Base-by-base conservation (phyloP, 2,888 invertebrate genomes). In the Synanthedon vespiformis region DNA sequence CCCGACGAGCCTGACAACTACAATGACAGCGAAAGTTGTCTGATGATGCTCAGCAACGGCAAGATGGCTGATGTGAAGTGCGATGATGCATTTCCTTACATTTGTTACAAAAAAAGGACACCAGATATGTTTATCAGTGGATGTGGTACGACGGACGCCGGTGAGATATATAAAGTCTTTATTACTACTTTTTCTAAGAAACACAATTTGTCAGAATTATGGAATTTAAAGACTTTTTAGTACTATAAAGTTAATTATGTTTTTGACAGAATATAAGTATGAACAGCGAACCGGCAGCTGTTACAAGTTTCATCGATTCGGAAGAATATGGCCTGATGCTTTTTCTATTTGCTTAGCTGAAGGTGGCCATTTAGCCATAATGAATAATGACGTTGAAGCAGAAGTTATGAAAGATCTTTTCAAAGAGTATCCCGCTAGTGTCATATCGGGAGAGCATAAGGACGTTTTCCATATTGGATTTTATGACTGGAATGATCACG, bases 261-360 rank as follows among this genome's bases (percentile, higher is more conserved):
- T 22, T 22, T 22, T 47, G 22, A 6, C 60, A 78, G 78, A 56
- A 34, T 79, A 79, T 54, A 50, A 2, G 0, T 41, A 64, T 0
- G 67, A 75, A 6, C 1, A 40, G 0, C 55, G 67, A 8, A 77
- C 77, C 0, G 63, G 68, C 1, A 71, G 60, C 16, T 79, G 79
- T 52, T 80, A 80, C 59, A 78, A 80, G 56, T 72, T 76, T 56
- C 78, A 78, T 52, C n/a, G 22, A 2, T 44, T 55, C 6, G 56
- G 55, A 0, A 51, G 52, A 40, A 55, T 52, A 5, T 68, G 65
- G 65, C 13, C 56, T 0, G 52, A 54, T 2, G 65, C 66, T 0
- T 60, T 59, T 51, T 54, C 54, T 55, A 54, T 58, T 5, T 66
- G 66, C 52, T 50, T 54, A 0, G 60, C 62, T 0, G 65, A 67